Conservation (phyloP, 2,797 vertebrate genomes). For the Echeneis naucrates region DNA sequence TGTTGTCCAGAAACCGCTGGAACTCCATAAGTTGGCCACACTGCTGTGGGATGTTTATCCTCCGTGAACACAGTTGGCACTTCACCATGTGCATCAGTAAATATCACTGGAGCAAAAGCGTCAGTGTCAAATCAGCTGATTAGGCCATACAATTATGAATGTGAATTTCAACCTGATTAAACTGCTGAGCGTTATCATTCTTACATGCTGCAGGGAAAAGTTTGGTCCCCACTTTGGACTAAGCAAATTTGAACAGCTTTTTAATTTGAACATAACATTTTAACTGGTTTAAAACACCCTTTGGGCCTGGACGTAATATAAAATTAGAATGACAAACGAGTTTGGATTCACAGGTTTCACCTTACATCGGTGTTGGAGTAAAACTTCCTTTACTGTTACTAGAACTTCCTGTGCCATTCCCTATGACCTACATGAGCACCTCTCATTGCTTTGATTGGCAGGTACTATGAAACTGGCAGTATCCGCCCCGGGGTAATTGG, state of each 20-base stretch:
- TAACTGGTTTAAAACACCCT: background rate
- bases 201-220: background rate
- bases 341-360: conserved; percentile 1
- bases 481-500: conserved; percentile 98
- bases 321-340: background rate
- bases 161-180: background rate
- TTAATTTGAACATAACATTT: background rate
- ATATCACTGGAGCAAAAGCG: background rate
- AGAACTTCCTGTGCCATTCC: background rate
- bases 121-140: background rate
- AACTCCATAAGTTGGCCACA: background rate
- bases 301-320: background rate
- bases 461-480: conserved; percentile 99
- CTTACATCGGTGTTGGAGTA: background rate
- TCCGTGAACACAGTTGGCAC: too few species aligned
- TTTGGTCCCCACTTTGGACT: background rate
- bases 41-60: too few species aligned
- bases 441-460: conserved; percentile 62
- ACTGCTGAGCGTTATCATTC: background rate
- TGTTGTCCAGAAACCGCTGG: background rate
- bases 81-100: conserved; percentile 1
- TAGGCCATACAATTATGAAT: background rate
- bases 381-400: background rate
- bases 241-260: background rate
- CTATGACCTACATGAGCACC: background rate